These are phyloP conservation scores for Pseudococcus jackbeardsleyi DNA, from an alignment of 2,888 invertebrate species.

Conservation along the genomic window DNA sequence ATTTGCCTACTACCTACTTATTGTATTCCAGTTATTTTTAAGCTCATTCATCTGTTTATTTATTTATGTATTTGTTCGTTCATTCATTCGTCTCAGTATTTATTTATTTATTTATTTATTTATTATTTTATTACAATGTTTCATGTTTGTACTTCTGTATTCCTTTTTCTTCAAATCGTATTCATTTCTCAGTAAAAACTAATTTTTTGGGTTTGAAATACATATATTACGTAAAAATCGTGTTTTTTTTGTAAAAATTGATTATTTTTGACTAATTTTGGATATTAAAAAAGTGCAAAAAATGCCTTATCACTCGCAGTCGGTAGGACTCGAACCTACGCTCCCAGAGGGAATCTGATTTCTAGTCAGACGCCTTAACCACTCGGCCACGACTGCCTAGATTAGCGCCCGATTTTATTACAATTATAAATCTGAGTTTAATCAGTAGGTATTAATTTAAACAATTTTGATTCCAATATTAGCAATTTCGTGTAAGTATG, in stretches of 20 bases:
- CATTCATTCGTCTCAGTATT: neutral
- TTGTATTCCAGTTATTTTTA: neutral
- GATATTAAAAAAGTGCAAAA: neutral
- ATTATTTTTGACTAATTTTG: neutral
- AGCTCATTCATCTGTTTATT: neutral
- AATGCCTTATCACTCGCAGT: constrained; percentile 46
- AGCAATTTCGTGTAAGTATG: no score
- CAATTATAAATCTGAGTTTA: neutral
- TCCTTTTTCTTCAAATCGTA: neutral
- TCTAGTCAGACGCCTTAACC: constrained; percentile 65
- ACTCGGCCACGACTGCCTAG: constrained; percentile 65
- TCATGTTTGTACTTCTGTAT: no score
- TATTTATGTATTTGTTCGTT: neutral
- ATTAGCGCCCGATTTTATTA: neutral
- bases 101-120: neutral
- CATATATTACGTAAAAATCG: neutral
- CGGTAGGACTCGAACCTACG: constrained; percentile 66
- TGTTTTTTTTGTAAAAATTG: neutral
- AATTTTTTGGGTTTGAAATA: neutral
- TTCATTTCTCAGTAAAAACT: neutral
- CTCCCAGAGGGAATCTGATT: constrained; percentile 65
- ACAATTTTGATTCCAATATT: no score
- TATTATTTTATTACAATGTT: neutral
- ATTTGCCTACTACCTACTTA: neutral
- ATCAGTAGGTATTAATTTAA: neutral